A percentile compares a stretch with the other conserved stretches of the same genome.
phyloP scores from a whole-genome alignment of 1,140 invertebrate species.

The Tribolium castaneum region DNA sequence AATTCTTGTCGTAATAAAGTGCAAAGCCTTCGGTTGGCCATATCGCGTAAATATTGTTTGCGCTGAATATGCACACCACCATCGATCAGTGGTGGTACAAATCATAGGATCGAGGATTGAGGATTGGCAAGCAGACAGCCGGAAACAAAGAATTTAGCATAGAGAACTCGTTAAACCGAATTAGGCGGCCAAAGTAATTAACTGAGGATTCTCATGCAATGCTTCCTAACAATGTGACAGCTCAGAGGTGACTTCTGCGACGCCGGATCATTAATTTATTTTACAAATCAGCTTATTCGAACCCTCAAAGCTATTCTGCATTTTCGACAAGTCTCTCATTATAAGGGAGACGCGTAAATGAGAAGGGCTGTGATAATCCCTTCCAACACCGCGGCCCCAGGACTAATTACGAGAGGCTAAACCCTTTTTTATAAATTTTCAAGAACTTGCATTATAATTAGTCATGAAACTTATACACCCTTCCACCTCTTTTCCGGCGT shows the following conservation, averaged over 20 bases:
- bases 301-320: constrained; percentile 57
- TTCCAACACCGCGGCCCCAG: constrained; percentile 51
- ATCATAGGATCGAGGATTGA: constrained; percentile 27
- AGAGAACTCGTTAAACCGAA: constrained; percentile 60
- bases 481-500: not conserved
- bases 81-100: constrained; percentile 1
- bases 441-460: constrained; percentile 32
- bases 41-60: constrained; percentile 28
- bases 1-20: constrained; percentile 57
- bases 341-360: constrained; percentile 58
- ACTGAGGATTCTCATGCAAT: constrained; percentile 55
- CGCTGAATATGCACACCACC: not conserved
- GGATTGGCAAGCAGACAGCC: constrained; percentile 4
- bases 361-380: constrained; percentile 60
- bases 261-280: constrained; percentile 63
- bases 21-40: constrained; percentile 48
- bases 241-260: constrained; percentile 61
- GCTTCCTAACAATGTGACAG: constrained; percentile 62
- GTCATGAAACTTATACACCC: constrained; percentile 13
- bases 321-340: constrained; percentile 58
- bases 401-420: constrained; percentile 57
- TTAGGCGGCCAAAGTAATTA: constrained; percentile 61
- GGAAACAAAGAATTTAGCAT: constrained; percentile 56
- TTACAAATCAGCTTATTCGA: constrained; percentile 63
- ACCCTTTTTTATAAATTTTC: constrained; percentile 52